A percentile compares a stretch with the other conserved stretches of the same genome.
phyloP scores from a whole-genome alignment of 2,797 vertebrate genomes.

The Arctocebus calabarensis region DNA sequence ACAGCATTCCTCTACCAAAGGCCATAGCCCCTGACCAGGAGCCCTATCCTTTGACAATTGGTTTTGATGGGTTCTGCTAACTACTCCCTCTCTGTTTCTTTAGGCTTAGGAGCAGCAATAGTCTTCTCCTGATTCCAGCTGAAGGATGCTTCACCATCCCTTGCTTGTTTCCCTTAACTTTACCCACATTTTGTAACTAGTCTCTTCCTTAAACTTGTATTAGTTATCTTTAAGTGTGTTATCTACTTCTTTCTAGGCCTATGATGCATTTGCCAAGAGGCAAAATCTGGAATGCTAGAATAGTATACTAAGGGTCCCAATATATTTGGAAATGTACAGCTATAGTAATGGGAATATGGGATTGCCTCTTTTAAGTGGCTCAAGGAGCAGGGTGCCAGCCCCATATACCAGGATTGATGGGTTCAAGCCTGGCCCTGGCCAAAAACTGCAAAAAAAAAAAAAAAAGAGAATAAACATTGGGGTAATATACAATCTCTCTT shows the following conservation, averaged over 20 bases:
- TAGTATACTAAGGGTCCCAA: neutral
- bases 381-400: too few species aligned
- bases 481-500: neutral
- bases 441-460: too few species aligned
- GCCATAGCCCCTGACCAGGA: neutral
- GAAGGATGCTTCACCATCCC: neutral
- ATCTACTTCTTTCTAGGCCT: neutral
- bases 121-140: neutral
- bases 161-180: neutral
- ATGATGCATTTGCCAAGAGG: neutral
- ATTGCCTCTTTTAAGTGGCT: neutral
- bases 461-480: neutral
- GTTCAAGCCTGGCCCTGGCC: too few species aligned
- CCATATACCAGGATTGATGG: too few species aligned
- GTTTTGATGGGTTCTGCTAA: neutral
- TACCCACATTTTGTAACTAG: neutral
- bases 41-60: neutral
- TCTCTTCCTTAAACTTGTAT: neutral
- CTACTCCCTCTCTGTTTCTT: neutral
- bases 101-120: neutral
- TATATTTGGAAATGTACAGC: neutral
- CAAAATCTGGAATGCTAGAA: neutral
- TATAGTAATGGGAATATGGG: neutral
- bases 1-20: neutral
- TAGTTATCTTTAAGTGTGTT: neutral